phyloP scores from a whole-genome alignment of 2,888 invertebrate species.

The Stictocephala bisonia region DNA sequence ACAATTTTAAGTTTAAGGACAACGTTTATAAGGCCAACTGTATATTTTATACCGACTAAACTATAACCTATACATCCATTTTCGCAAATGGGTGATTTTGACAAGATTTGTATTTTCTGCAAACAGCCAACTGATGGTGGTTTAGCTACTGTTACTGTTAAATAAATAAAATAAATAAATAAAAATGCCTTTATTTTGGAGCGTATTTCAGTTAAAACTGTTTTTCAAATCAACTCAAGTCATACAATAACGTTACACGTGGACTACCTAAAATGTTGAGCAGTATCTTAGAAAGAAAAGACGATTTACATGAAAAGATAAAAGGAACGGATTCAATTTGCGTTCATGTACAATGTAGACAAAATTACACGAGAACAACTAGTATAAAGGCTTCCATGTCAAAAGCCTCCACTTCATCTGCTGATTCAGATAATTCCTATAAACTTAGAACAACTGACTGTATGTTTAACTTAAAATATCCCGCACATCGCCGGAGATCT shows the following conservation, averaged over 20 bases:
- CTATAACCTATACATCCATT: no score
- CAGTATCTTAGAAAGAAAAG: not conserved
- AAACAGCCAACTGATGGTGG: not conserved
- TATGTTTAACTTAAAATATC: not conserved
- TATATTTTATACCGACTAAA: no score
- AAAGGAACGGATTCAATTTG: not conserved
- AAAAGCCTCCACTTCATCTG: not conserved
- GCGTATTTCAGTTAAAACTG: no score
- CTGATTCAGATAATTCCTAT: not conserved
- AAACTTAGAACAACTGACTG: conserved; percentile 13
- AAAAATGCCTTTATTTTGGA: no score
- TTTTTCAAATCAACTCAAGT: no score
- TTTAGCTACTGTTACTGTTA: conserved; percentile 5
- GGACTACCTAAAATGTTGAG: not conserved
- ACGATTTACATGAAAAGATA: not conserved
- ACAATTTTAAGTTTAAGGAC: no score
- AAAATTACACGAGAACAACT: conserved; percentile 24
- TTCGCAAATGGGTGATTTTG: conserved; percentile 20
- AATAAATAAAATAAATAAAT: no score
- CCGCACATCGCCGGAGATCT: not conserved
- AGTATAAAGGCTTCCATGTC: not conserved
- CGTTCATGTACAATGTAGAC: conserved; percentile 9
- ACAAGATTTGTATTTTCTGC: not conserved
- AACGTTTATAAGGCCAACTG: no score
- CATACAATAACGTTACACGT: no score